Conservation (phyloP, 2,797 vertebrate species). For the Manis pentadactyla region DNA sequence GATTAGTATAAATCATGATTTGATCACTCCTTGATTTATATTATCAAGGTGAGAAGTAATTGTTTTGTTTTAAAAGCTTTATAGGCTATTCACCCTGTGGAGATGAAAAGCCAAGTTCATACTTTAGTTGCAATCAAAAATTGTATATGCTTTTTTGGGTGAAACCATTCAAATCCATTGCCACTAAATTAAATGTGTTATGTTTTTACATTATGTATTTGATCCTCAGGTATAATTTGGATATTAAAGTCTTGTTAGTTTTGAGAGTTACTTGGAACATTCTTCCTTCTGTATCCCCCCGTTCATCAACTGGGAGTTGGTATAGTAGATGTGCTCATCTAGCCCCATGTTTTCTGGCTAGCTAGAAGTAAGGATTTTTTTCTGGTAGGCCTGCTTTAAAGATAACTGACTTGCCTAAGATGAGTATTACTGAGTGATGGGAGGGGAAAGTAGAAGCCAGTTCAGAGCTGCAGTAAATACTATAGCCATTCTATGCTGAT, state of each 20-base stretch:
- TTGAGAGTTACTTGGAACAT: constrained; percentile 44
- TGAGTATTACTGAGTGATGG: not conserved
- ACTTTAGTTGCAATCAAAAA: not conserved
- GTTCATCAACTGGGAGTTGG: not conserved
- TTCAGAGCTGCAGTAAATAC: not conserved
- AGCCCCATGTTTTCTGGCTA: not conserved
- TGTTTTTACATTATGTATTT: constrained; percentile 58
- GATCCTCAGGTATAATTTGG: constrained; percentile 11
- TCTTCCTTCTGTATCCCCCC: not conserved
- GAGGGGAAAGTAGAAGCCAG: not conserved
- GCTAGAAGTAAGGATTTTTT: not conserved
- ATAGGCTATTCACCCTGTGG: not conserved
- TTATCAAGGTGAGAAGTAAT: constrained; percentile 2
- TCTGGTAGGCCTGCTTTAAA: not conserved
- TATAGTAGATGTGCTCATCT: not conserved
- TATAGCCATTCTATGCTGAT: not conserved
- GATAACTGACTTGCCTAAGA: constrained; percentile 10
- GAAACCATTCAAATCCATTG: not conserved
- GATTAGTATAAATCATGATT: not conserved
- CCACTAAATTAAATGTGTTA: constrained; percentile 22
- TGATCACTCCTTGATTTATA: constrained; percentile 19
- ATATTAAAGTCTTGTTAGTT: constrained; percentile 43
- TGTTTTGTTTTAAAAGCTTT: constrained; percentile 35
- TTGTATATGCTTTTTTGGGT: not conserved
- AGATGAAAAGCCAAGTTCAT: constrained; percentile 32